phyloP scores from a whole-genome alignment of 2,888 invertebrate species.

The Formica aserva region DNA sequence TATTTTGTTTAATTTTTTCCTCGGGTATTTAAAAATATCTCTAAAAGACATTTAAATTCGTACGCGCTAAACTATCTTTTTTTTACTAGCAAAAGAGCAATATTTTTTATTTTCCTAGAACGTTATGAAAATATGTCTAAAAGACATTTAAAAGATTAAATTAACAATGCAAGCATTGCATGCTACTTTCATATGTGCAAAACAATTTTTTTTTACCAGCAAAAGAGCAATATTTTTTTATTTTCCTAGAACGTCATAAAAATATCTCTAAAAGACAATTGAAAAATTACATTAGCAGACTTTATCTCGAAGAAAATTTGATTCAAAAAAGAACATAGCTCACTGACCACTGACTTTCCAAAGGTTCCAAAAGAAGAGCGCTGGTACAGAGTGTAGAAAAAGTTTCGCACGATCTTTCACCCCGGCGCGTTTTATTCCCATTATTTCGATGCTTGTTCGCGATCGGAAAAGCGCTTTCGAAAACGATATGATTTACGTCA shows the following conservation, averaged over 20 bases:
- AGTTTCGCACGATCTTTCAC: conserved; percentile 27
- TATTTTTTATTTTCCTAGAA: background rate
- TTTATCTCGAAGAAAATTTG: background rate
- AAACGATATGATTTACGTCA: conserved; percentile 58
- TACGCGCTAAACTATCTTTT: background rate
- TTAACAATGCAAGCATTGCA: too few relatives aligned
- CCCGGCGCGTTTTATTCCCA: conserved; percentile 41
- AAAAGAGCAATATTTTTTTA: background rate
- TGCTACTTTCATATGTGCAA: too few relatives aligned
- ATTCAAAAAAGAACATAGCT: background rate
- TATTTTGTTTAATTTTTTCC: too few relatives aligned
- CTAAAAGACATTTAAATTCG: too few relatives aligned
- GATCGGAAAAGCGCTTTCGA: conserved; percentile 55
- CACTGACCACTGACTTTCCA: background rate
- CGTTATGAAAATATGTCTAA: too few relatives aligned
- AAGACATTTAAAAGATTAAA: too few relatives aligned
- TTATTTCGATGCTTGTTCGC: conserved; percentile 54
- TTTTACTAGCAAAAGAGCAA: background rate
- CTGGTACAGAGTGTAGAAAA: background rate
- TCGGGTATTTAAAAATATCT: too few relatives aligned
- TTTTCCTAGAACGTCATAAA: background rate
- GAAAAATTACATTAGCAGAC: background rate
- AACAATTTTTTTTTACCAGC: background rate
- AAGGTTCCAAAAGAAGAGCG: background rate
- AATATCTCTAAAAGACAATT: background rate